Evolutionary conservation across 2,888 invertebrate species (phyloP).

Genomic region (Spatulosminthurus flaviceps): DNA sequence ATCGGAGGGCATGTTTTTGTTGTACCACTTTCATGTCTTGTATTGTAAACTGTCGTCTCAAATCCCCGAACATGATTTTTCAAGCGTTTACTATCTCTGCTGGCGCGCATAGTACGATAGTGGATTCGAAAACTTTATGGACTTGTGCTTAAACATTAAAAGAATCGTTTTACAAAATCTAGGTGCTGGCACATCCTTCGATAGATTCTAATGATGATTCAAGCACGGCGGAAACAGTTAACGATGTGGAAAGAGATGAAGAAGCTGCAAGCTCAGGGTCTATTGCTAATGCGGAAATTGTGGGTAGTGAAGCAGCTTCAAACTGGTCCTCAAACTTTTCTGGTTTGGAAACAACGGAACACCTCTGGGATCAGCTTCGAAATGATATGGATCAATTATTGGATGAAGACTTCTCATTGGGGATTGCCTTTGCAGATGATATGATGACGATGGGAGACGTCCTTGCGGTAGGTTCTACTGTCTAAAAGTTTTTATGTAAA

Average conservation of each 20-base stretch:
- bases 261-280: not conserved
- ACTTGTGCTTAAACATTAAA: not conserved
- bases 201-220: not conserved
- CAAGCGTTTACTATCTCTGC: no score
- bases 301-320: not conserved
- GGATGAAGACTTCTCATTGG: conserved; percentile 45
- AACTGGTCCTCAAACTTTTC: not conserved
- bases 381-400: conserved; percentile 34
- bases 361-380: conserved; percentile 39
- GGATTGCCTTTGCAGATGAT: conserved; percentile 37
- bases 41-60: no score
- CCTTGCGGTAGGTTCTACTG: conserved; percentile 24
- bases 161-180: not conserved
- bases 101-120: no score
- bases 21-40: no score
- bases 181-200: conserved; percentile 11
- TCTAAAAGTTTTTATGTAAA: no score
- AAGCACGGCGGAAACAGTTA: not conserved
- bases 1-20: no score
- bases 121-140: no score
- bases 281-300: not conserved
- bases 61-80: no score
- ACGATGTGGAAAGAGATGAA: not conserved
- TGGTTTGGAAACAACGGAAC: conserved; percentile 4
- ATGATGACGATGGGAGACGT: conserved; percentile 16